These are phyloP conservation scores for Drosophila paucipuncta DNA, from an alignment of 2,888 invertebrate genomes.

Conservation along the genomic window DNA sequence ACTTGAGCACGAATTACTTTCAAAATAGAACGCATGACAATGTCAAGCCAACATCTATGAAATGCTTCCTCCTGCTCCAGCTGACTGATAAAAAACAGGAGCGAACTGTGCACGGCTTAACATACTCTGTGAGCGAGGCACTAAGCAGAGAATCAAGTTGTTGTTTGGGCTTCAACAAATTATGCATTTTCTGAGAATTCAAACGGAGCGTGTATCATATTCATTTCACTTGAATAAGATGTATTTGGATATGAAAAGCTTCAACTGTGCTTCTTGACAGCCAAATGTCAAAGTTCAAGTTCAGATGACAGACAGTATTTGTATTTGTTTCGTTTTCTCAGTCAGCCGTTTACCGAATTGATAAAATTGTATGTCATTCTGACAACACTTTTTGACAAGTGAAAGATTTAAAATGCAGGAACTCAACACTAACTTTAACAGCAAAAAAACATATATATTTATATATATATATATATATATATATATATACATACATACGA, in stretches of 20 bases:
- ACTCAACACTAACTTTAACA: neutral
- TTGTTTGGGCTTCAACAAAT: neutral
- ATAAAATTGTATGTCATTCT: neutral
- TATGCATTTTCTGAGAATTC: neutral
- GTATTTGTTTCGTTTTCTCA: neutral
- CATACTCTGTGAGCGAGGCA: too few relatives aligned
- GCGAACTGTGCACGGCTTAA: constrained; percentile 5
- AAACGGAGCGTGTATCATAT: neutral
- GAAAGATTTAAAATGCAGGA: neutral
- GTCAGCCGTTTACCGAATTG: neutral
- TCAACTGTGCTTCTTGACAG: neutral
- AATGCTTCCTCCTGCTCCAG: constrained; percentile 34
- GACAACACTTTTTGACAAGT: neutral
- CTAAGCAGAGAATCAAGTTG: neutral
- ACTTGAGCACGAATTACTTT: constrained; percentile 21
- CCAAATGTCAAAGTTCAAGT: neutral
- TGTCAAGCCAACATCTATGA: constrained; percentile 60
- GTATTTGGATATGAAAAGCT: neutral
- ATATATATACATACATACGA: neutral
- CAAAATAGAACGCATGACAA: constrained; percentile 47
- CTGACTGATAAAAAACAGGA: constrained; percentile 38
- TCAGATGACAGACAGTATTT: neutral
- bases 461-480: neutral
- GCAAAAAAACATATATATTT: too few relatives aligned
- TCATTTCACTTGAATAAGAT: neutral